A percentile compares a stretch with the other conserved stretches of the same genome.
Evolutionary conservation across 2,888 invertebrate species (phyloP).

Genomic region (Caenorhabditis auriculariae): DNA sequence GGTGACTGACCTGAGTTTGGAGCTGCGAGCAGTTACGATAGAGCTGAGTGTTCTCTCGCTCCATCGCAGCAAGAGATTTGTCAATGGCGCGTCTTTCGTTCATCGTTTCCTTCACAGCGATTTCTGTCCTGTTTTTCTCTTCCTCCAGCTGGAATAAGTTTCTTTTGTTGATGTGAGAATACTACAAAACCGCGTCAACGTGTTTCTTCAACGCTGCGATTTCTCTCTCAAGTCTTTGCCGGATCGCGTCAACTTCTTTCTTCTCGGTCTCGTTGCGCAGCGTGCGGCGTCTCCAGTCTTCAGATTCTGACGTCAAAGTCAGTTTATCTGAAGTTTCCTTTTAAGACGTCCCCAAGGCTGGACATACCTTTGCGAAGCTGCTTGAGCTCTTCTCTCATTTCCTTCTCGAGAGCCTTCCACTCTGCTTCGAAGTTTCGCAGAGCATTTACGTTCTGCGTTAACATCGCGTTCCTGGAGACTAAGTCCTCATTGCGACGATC

Average conservation of each 20-base stretch:
- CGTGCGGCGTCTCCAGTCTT: slow-evolving; percentile 31
- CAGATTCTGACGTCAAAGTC: slow-evolving; percentile 36
- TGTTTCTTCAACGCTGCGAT: slow-evolving; percentile 44
- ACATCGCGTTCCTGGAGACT: slow-evolving; percentile 10
- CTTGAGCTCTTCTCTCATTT: slow-evolving; percentile 46
- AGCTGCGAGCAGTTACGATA: slow-evolving; percentile 50
- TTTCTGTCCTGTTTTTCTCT: slow-evolving; percentile 44
- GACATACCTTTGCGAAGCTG: slow-evolving; percentile 28
- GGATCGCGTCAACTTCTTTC: slow-evolving; percentile 36
- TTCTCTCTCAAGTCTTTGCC: slow-evolving; percentile 41
- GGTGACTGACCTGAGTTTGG: slow-evolving; percentile 36
- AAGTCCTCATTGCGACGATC: slow-evolving; percentile 28
- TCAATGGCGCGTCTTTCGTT: slow-evolving; percentile 51
- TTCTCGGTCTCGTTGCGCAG: slow-evolving; percentile 34
- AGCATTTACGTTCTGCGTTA: slow-evolving; percentile 18
- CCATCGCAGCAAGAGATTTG: slow-evolving; percentile 54
- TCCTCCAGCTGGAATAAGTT: slow-evolving; percentile 48
- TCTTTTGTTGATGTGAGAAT: background rate
- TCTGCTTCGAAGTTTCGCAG: slow-evolving; percentile 36
- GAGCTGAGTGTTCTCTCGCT: slow-evolving; percentile 51
- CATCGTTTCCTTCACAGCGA: slow-evolving; percentile 43
- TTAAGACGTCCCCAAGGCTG: too few species aligned
- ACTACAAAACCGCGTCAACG: slow-evolving; percentile 27
- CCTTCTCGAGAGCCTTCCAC: slow-evolving; percentile 38
- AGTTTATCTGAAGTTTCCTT: slow-evolving; percentile 32